Conservation (phyloP, 2,888 invertebrate genomes). For the Lithosia quadra region DNA sequence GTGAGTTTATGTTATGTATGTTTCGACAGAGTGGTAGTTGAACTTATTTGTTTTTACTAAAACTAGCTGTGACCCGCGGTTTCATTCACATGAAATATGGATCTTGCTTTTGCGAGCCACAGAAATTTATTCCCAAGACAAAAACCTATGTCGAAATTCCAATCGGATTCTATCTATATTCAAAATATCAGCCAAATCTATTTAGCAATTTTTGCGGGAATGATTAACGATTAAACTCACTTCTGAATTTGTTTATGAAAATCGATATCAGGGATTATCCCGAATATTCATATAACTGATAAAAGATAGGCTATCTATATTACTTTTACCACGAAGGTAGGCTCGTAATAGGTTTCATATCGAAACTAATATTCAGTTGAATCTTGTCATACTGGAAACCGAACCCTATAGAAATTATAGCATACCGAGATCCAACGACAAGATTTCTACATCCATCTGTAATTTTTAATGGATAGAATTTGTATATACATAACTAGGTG, state of each 20-base stretch:
- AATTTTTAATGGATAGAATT: not conserved
- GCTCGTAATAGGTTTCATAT: not conserved
- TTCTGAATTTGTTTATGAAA: not conserved
- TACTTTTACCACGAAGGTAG: not conserved
- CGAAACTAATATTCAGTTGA: not conserved
- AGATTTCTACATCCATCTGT: not conserved
- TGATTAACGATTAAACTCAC: not conserved
- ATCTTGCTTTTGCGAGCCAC: not conserved
- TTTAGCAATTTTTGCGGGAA: not conserved
- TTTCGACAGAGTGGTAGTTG: too few relatives aligned
- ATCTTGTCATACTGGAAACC: not conserved
- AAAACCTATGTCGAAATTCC: too few relatives aligned
- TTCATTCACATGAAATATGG: not conserved
- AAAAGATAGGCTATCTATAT: not conserved
- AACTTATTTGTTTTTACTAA: not conserved
- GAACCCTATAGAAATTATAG: not conserved
- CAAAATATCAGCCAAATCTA: not conserved
- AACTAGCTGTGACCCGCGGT: not conserved
- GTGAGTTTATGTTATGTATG: too few relatives aligned
- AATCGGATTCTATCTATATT: not conserved
- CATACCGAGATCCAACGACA: not conserved
- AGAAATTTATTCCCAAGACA: too few relatives aligned
- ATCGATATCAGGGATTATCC: not conserved
- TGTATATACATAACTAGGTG: not conserved
- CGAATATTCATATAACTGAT: not conserved